Evolutionary conservation across 2,113 vertebrate genomes (phyloP).

Genomic region (Petroica traversi): DNA sequence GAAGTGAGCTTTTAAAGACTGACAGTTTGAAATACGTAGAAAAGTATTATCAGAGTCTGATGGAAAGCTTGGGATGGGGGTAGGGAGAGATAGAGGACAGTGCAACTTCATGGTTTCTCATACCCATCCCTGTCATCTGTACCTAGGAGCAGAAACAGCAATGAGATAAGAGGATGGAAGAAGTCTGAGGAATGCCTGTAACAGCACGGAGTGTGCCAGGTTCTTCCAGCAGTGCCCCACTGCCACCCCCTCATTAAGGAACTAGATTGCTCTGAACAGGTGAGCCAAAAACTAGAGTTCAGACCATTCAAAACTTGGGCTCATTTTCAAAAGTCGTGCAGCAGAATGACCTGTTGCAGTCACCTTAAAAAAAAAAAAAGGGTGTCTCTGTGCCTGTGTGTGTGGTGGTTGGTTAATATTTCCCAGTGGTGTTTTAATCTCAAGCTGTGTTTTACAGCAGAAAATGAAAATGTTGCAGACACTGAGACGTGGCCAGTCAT

Average conservation of each 20-base stretch:
- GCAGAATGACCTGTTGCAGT: not conserved
- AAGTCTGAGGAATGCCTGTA: not conserved
- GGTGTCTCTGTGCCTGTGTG: rapidly evolving
- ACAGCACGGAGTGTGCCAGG: not conserved
- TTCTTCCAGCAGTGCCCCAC: not conserved
- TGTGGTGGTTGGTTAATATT: not conserved
- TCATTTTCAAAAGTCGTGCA: not conserved
- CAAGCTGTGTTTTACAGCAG: not conserved
- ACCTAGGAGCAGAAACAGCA: not conserved
- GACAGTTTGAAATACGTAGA: not conserved
- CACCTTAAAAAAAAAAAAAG: not conserved
- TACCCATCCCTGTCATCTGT: not conserved
- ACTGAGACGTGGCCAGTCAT: not conserved
- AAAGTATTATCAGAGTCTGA: not conserved
- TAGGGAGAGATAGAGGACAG: not conserved
- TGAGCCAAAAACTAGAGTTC: not conserved
- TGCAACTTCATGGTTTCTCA: not conserved
- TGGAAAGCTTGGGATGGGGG: not conserved
- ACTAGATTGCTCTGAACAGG: not conserved
- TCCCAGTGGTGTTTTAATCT: not conserved
- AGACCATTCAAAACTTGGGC: not conserved
- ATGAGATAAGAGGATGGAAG: not conserved
- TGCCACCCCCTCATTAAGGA: rapidly evolving
- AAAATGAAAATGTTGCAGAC: not conserved
- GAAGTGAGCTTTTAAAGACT: not conserved